phyloP scores from a whole-genome alignment of 2,797 vertebrate genomes.

The Simalia tracyae region DNA sequence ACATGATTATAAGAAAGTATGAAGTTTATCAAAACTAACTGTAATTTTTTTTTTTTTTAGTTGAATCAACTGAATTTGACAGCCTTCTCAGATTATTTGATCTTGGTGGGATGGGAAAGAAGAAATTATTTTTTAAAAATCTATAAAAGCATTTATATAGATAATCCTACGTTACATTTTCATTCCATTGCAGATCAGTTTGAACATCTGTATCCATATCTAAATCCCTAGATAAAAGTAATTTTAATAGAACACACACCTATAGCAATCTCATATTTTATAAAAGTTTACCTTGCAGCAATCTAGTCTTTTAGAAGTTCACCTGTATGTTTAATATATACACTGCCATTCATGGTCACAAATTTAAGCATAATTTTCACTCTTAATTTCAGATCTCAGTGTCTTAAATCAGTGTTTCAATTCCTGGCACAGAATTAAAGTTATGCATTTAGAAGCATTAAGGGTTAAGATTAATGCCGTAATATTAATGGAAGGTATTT shows the following conservation, averaged over 20 bases:
- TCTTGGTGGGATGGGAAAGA: not conserved
- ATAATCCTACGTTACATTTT: not conserved
- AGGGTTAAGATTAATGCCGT: not conserved
- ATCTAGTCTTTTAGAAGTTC: not conserved
- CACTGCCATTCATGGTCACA: not conserved
- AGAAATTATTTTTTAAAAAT: not conserved
- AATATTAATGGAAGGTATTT: not conserved
- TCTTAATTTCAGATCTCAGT: not conserved
- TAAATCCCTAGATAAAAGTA: not conserved
- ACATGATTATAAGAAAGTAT: conserved; percentile 16
- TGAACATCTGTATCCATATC: not conserved
- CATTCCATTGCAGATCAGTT: not conserved
- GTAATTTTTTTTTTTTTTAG: not conserved
- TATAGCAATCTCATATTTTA: not conserved
- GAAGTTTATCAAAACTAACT: conserved; percentile 11
- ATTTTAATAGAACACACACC: not conserved
- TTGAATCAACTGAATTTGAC: conserved; percentile 1
- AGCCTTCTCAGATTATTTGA: not conserved
- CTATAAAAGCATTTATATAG: not conserved
- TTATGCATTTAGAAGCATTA: not conserved
- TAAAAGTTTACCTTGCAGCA: not conserved
- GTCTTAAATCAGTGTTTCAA: not conserved
- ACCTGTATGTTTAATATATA: not conserved
- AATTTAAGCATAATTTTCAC: not conserved
- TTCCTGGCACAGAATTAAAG: not conserved